phyloP scores from a whole-genome alignment of 2,888 invertebrate species.

The Drosophila monieri region DNA sequence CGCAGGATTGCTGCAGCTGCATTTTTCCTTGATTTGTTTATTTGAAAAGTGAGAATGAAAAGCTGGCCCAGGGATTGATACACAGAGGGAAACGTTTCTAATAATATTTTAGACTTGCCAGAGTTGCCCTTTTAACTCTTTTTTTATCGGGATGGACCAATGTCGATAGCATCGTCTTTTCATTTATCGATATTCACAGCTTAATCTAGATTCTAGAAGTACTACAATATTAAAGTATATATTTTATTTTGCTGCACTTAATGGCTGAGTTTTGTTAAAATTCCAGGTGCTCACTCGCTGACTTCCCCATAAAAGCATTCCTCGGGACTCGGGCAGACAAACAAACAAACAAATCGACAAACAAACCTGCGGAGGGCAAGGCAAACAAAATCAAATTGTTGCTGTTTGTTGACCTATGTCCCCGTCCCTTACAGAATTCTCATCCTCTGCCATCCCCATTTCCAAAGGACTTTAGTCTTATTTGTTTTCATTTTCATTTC shows the following conservation, averaged over 20 bases:
- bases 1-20: slow-evolving; percentile 52
- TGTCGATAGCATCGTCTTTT: too few species aligned
- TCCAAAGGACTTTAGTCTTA: slow-evolving; percentile 29
- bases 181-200: background rate
- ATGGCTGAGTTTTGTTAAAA: background rate
- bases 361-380: slow-evolving; percentile 53
- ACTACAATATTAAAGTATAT: background rate
- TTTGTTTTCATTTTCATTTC: slow-evolving; percentile 50
- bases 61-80: background rate
- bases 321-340: slow-evolving; percentile 27
- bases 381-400: slow-evolving; percentile 74
- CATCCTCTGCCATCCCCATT: slow-evolving; percentile 25
- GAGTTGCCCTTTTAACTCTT: too few species aligned
- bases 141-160: too few species aligned
- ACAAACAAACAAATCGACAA: slow-evolving; percentile 52
- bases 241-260: background rate
- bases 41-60: slow-evolving; percentile 36
- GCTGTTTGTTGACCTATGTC: slow-evolving; percentile 43
- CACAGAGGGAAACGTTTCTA: background rate
- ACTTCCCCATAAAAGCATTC: slow-evolving; percentile 4
- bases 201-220: background rate
- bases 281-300: slow-evolving; percentile 10
- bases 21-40: slow-evolving; percentile 28
- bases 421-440: background rate
- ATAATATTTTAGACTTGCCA: too few species aligned